These are phyloP conservation scores for Sebastes cheni DNA, from an alignment of 2,797 vertebrate species.

Conservation along the genomic window DNA sequence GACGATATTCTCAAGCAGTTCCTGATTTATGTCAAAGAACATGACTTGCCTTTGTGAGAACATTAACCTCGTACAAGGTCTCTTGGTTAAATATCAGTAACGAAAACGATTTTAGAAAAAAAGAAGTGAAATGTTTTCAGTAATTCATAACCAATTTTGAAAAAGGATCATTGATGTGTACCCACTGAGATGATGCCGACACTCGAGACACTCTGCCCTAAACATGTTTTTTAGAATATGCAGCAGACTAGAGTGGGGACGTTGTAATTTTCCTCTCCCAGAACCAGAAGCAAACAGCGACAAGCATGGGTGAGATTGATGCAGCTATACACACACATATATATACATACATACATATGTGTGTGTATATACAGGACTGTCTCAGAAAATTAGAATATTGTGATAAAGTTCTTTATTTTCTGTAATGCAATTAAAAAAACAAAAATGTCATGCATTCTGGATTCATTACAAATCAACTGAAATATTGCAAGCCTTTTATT, in stretches of 20 bases:
- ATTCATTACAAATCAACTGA: no score
- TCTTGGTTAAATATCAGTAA: not conserved
- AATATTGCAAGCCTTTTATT: no score
- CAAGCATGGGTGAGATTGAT: not conserved
- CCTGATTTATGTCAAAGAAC: not conserved
- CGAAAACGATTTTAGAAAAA: not conserved
- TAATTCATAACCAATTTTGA: not conserved
- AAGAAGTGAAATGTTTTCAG: not conserved
- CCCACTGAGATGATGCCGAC: not conserved
- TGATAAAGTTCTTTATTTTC: no score
- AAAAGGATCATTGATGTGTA: not conserved
- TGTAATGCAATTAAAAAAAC: no score
- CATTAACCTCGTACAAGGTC: not conserved
- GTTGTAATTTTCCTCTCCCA: not conserved
- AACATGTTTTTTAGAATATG: not conserved
- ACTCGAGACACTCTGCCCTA: not conserved
- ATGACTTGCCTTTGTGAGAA: not conserved
- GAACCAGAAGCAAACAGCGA: not conserved
- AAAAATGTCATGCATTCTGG: no score
- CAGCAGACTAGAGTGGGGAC: not conserved
- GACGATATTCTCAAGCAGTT: not conserved
- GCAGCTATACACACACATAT: no score
- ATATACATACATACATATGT: accelerated
- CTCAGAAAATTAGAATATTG: no score
- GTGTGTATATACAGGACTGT: no score